Evolutionary conservation across 2,113 vertebrate species (phyloP), one percentile per base, ranked within the genome.

Genomic region (Chrysochloris asiatica): DNA sequence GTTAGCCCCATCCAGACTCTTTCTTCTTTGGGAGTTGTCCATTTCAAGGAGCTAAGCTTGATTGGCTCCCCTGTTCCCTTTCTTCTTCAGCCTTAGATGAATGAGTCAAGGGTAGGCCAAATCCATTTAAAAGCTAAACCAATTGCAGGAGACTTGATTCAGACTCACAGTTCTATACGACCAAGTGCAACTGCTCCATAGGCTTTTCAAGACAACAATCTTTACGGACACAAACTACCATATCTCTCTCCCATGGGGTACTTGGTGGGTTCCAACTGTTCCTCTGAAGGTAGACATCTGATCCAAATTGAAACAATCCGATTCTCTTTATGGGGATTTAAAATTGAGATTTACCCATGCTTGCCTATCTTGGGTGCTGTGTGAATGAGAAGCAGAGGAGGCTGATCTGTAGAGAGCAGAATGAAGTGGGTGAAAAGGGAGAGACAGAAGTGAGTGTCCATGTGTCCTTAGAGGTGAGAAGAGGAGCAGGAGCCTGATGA

Each of bases 11-110:
- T 54, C 73, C 61, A 14, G 67, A 77, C 54, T 76, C 21, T 88
- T 86, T 16, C 52, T 91, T 92, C 41, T 69, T 38, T 63, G 69
- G 59, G n/a, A 85, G 75, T 88, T 73, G n/a, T 83, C 38, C 36
- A 2, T 52, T 89, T 84, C 19, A 52, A 0, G 17, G 30, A 94
- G 48, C n/a, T 47, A 56, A 63, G 6, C 24, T 43, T 61, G 67
- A 89, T 22, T 6, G 75, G 19, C 38, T 43, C 16, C 65, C 16
- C 24, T 26, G 5, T n/a, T 54, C 56, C 11, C 12, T 3, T 24
- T 2, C 38, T 19, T 16, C 48, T 38, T 8, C 69, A 84, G 45
- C 14, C 16, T 36, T 3, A 63, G 47, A 65, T 9, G 43, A 75
- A 48, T 75, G 67, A 38, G 21, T 89, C 16, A 45, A 8, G 19